Conservation (phyloP, 1,140 invertebrate species). For the Lepidotrigona ventralis region DNA sequence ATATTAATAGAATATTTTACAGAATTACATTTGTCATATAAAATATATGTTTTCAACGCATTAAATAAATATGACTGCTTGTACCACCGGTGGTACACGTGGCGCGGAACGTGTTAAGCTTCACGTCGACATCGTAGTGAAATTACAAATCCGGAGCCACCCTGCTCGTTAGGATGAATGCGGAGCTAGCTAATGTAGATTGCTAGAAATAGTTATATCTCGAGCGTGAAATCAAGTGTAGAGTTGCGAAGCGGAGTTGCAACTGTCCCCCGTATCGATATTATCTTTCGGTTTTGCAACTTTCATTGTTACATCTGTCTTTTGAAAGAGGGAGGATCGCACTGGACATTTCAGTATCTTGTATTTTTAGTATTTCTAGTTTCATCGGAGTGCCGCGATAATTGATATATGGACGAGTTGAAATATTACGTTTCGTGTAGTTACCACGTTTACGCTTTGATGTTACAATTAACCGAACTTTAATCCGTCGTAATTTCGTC, state of each 20-base stretch:
- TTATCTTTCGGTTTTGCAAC: background rate
- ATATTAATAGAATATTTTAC: too few species aligned
- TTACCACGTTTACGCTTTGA: background rate
- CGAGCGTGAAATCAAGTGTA: background rate
- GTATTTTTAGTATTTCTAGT: too few species aligned
- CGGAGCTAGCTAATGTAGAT: background rate
- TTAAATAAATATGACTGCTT: too few species aligned
- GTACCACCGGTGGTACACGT: too few species aligned
- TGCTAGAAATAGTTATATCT: background rate
- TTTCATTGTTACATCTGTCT: background rate
- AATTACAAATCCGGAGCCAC: background rate
- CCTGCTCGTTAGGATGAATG: background rate
- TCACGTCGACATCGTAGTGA: background rate
- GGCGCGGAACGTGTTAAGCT: too few species aligned
- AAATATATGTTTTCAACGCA: too few species aligned
- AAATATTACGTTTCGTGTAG: background rate
- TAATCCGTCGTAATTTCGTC: background rate
- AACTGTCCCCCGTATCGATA: background rate
- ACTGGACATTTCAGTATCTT: background rate
- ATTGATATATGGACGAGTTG: background rate
- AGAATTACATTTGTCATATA: too few species aligned
- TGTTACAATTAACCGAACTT: background rate
- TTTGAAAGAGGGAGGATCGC: background rate
- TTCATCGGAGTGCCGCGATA: background rate
- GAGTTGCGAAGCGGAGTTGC: background rate